Conservation (phyloP, 2,797 vertebrate species). For the Aplochiton taeniatus region DNA sequence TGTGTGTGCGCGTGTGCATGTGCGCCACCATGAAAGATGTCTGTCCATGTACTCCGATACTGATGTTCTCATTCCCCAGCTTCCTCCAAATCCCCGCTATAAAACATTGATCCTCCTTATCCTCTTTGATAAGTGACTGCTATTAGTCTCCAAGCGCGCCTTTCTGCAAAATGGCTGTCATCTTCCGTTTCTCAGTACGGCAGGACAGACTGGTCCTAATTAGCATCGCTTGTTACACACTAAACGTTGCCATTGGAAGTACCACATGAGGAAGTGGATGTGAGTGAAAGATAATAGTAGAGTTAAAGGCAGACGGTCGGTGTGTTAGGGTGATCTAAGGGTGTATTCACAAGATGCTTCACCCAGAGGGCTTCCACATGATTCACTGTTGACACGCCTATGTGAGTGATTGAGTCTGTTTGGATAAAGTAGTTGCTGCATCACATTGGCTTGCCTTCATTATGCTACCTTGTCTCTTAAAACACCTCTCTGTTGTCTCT, state of each 20-base stretch:
- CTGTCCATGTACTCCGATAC: not conserved
- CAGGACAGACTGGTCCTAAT: conserved; percentile 2
- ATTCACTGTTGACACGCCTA: not conserved
- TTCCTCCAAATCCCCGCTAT: conserved; percentile 20
- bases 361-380: too few species aligned
- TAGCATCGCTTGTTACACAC: conserved; percentile 21
- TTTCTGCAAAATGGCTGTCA: conserved; percentile 45
- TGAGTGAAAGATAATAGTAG: not conserved
- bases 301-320: not conserved
- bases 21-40: not conserved
- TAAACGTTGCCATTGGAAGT: not conserved
- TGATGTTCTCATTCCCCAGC: not conserved
- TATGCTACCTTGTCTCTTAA: conserved; percentile 31
- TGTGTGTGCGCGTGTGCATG: conserved; percentile 15
- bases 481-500: conserved; percentile 44
- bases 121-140: conserved; percentile 31
- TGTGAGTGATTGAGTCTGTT: conserved; percentile 1
- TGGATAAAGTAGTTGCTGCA: conserved; percentile 23
- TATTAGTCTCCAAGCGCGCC: conserved; percentile 34
- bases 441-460: conserved; percentile 9
- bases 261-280: not conserved
- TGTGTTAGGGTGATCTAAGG: not conserved
- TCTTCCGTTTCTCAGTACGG: conserved; percentile 18
- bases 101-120: conserved; percentile 29
- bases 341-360: not conserved